Evolutionary conservation across 1,140 invertebrate species (phyloP).

Genomic region (Lamellibrachia luymesi): DNA sequence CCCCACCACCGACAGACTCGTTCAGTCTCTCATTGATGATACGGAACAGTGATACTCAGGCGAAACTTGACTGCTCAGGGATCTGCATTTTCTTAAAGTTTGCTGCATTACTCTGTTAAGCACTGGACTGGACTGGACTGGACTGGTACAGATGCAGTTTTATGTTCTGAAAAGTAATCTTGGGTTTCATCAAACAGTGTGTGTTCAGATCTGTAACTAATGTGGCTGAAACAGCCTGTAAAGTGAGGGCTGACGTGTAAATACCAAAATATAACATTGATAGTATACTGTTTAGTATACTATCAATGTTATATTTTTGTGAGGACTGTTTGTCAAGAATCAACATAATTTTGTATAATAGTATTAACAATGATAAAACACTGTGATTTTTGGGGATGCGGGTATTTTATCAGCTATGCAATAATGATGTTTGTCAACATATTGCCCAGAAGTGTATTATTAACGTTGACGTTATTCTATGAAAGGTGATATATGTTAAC

Average conservation of each 20-base stretch:
- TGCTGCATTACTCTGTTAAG: neutral
- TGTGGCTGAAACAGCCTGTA: neutral
- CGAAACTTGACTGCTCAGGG: neutral
- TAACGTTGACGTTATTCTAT: neutral
- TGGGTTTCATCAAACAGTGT: neutral
- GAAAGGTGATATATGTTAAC: too few relatives aligned
- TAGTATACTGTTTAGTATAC: neutral
- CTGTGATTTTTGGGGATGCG: neutral
- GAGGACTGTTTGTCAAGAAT: neutral
- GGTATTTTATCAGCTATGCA: neutral
- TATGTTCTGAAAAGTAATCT: neutral
- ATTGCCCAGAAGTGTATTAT: neutral
- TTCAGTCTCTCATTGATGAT: constrained; percentile 60
- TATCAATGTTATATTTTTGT: neutral
- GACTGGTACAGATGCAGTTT: neutral
- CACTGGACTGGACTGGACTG: too few relatives aligned
- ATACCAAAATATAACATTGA: neutral
- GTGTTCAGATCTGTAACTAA: neutral
- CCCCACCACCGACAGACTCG: constrained; percentile 64
- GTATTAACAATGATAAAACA: neutral
- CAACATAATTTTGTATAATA: neutral
- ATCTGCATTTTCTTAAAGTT: neutral
- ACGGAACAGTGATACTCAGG: constrained; percentile 40
- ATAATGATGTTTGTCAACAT: neutral
- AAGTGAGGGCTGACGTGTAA: neutral